Percentiles rank a stretch among this genome's conserved stretches.
These are phyloP conservation scores for Dusona sp. DNA, from an alignment of 2,888 invertebrate genomes.

Conservation along the genomic window DNA sequence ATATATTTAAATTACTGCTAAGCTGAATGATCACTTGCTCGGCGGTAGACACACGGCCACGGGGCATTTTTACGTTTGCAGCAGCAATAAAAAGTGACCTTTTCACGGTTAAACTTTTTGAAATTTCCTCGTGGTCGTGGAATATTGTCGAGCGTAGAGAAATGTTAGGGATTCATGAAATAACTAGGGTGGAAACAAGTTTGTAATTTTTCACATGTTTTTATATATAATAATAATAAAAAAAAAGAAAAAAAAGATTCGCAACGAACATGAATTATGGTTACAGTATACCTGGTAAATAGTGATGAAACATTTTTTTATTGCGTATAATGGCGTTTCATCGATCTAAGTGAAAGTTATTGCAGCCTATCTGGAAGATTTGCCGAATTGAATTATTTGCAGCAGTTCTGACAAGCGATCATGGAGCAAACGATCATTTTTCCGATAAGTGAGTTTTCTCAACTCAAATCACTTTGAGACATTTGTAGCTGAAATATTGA, in stretches of 20 bases:
- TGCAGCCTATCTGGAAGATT: neutral
- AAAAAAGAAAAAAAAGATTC: neutral
- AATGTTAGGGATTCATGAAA: neutral
- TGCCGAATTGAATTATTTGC: neutral
- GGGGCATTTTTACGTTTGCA: conserved; percentile 30
- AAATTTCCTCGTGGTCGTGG: neutral
- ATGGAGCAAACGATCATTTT: neutral
- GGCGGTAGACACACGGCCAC: neutral
- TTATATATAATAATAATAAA: no score
- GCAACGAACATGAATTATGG: neutral
- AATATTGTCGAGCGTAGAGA: conserved; percentile 10
- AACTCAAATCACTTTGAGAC: neutral
- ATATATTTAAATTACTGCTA: conserved; percentile 19
- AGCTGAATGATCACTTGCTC: conserved; percentile 33
- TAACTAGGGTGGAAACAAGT: neutral
- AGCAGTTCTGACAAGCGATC: neutral
- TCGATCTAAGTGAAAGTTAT: neutral
- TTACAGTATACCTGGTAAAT: neutral
- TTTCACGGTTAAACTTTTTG: conserved; percentile 28
- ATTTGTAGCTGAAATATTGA: neutral
- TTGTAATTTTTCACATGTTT: neutral
- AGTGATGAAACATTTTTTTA: neutral
- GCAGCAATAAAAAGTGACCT: conserved; percentile 17
- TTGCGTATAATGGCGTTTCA: neutral
- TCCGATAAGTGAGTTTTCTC: neutral